Evolutionary conservation across 2,888 invertebrate genomes (phyloP), one percentile per base, ranked within the genome.

Genomic region (Cantharis lateralis): DNA sequence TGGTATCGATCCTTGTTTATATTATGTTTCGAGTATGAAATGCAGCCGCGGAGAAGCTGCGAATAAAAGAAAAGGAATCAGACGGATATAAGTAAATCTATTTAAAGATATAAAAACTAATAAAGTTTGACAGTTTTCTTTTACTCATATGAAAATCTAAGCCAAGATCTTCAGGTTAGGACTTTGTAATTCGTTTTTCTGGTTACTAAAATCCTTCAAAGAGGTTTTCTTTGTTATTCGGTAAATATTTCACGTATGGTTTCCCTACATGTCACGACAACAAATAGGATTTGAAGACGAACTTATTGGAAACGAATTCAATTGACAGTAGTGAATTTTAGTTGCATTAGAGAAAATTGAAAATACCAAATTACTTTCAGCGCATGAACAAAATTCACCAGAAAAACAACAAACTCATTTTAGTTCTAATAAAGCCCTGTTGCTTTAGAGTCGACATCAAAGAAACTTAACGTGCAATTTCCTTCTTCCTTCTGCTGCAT

Each of bases 251-350:
- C 79, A 80, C 78, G 80, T 80, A 74, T 77, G 81, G 72, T 74
- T 79, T 78, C 77, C 71, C 66, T 69, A 78, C 76, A 72, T 78
- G 77, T 79, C 76, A 71, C 66, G 76, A 68, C 72, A 75, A 70
- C 68, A 69, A 71, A 76, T 77, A 68, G 80, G 79, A 79, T 80
- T 80, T 77, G 72, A 78, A 75, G 78, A 78, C 76, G 82, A 81
- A 82, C 77, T 80, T 82, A 82, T 82, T 82, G 82, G 80, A 77
- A 74, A 66, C 72, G 78, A 81, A 82, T 82, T 82, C 81, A 78
- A 82, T 82, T 79, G 82, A 80, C 82, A 81, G 76, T 70, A 62
- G 68, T 70, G 70, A 77, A 80, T 63, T 72, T 70, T 72, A 68
- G 24, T 62, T 73, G 64, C 62, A 69, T 62, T 62, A 69, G 62